Evolutionary conservation across 2,888 invertebrate genomes (phyloP).

Genomic region (Pyralis farinalis): DNA sequence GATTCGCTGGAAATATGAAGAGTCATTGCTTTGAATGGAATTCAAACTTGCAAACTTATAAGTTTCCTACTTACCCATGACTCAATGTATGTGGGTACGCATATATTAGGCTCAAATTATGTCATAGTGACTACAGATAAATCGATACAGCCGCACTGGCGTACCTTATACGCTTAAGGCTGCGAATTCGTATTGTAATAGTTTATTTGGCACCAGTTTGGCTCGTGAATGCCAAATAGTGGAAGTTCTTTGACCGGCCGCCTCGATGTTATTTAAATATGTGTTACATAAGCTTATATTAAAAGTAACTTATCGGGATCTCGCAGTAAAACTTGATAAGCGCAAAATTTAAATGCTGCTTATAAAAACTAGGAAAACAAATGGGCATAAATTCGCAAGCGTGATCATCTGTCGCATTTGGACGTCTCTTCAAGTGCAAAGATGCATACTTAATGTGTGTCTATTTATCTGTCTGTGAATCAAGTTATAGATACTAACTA

Average conservation of each 20-base stretch:
- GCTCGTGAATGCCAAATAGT: conserved; percentile 70
- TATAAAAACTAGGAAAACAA: too few species aligned
- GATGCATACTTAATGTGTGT: too few species aligned
- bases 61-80: conserved; percentile 2
- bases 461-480: too few species aligned
- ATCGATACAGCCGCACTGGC: conserved; percentile 68
- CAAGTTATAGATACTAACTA: too few species aligned
- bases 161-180: conserved; percentile 41
- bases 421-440: too few species aligned
- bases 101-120: conserved; percentile 37
- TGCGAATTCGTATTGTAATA: conserved; percentile 69
- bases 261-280: conserved; percentile 36
- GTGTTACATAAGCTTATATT: conserved; percentile 29
- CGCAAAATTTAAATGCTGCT: conserved; percentile 10
- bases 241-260: conserved; percentile 65
- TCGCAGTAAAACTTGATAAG: conserved; percentile 34
- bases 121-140: conserved; percentile 52
- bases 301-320: conserved; percentile 28
- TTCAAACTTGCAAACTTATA: conserved; percentile 1
- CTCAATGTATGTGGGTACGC: conserved; percentile 10
- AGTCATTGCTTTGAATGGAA: not conserved
- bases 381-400: too few species aligned
- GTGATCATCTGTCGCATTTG: too few species aligned
- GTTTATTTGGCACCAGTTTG: conserved; percentile 69
- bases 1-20: not conserved